A percentile compares a stretch with the other conserved stretches of the same genome.
Evolutionary conservation across 1,140 invertebrate genomes (phyloP).

Genomic region (Ladona fulva): DNA sequence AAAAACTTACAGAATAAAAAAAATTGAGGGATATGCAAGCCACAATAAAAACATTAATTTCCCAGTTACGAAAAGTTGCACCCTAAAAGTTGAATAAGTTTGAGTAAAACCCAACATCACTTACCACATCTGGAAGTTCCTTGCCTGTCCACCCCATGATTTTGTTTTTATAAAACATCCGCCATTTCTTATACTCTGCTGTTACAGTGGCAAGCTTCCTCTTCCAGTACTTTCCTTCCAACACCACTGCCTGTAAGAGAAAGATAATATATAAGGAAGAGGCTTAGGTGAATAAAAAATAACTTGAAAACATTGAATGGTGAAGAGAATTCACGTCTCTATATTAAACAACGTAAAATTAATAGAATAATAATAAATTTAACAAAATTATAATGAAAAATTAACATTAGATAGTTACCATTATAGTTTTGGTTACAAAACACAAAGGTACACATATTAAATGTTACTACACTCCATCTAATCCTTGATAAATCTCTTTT

Average conservation of each 20-base stretch:
- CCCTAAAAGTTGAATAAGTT: too few species aligned
- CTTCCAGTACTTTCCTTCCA: conserved; percentile 99
- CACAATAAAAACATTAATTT: too few species aligned
- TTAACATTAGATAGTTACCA: too few species aligned
- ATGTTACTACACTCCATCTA: too few species aligned
- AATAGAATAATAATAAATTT: too few species aligned
- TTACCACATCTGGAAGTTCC: conserved; percentile 68
- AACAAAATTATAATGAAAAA: not conserved
- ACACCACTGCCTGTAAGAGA: conserved; percentile 68
- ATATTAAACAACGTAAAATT: not conserved
- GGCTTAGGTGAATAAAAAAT: not conserved
- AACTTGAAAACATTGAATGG: not conserved
- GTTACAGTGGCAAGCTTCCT: conserved; percentile 90
- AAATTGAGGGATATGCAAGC: too few species aligned
- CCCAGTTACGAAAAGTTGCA: too few species aligned
- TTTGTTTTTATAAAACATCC: conserved; percentile 84
- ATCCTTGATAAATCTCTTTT: too few species aligned
- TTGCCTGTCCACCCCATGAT: conserved; percentile 63
- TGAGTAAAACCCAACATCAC: too few species aligned
- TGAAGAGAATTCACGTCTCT: not conserved
- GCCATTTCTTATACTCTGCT: conserved; percentile 99
- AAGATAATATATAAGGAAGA: conserved; percentile 19
- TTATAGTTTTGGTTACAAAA: too few species aligned
- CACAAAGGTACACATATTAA: too few species aligned
- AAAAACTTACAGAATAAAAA: too few species aligned